phyloP scores from a whole-genome alignment of 2,113 vertebrate genomes.

The Equus przewalskii region DNA sequence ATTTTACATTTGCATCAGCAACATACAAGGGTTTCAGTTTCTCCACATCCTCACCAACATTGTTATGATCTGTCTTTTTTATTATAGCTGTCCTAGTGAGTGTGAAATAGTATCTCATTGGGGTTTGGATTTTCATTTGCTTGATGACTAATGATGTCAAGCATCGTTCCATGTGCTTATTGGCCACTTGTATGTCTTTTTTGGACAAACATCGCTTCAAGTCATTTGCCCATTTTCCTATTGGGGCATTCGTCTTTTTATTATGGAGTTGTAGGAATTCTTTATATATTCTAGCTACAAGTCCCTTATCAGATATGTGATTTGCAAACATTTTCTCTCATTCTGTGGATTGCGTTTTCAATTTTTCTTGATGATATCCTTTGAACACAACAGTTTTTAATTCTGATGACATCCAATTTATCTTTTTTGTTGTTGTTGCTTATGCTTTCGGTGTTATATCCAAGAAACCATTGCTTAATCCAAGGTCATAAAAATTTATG shows the following conservation, averaged over 20 bases:
- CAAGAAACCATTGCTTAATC: neutral
- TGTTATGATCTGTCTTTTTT: neutral
- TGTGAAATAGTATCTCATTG: neutral
- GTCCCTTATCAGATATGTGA: neutral
- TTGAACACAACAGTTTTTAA: neutral
- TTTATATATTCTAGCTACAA: neutral
- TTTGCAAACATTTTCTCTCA: neutral
- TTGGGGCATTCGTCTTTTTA: neutral
- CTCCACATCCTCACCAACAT: neutral
- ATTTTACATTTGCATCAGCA: neutral
- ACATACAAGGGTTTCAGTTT: neutral
- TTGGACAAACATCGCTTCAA: neutral
- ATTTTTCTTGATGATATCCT: neutral
- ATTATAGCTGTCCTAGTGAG: neutral
- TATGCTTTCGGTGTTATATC: neutral
- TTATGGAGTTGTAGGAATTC: neutral
- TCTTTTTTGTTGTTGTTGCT: neutral
- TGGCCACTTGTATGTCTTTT: neutral
- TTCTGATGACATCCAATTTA: neutral
- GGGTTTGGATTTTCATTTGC: neutral
- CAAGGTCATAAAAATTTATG: neutral
- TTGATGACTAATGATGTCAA: neutral
- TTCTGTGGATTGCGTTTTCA: neutral
- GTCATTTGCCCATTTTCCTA: neutral
- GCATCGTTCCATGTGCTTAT: neutral